A percentile compares a stretch with the other conserved stretches of the same genome.
These are phyloP conservation scores for Capitulum mitella DNA, from an alignment of 2,888 invertebrate genomes.

Conservation along the genomic window DNA sequence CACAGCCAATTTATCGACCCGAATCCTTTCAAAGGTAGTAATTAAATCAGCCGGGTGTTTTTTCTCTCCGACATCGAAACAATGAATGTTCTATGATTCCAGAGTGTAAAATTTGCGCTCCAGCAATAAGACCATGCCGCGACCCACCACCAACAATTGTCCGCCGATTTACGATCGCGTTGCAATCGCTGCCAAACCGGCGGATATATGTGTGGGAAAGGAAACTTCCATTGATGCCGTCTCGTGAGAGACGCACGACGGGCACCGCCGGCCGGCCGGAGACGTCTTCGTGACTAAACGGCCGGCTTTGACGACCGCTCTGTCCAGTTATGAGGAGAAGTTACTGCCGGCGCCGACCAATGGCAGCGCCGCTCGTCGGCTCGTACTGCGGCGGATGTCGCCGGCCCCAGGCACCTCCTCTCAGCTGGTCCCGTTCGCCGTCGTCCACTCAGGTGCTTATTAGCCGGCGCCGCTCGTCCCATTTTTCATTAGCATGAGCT, in stretches of 20 bases:
- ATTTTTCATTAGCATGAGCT: background rate
- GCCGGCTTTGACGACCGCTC: background rate
- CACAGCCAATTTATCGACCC: background rate
- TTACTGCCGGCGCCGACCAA: background rate
- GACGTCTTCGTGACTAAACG: background rate
- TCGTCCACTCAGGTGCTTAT: background rate
- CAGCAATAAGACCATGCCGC: background rate
- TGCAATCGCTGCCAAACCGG: background rate
- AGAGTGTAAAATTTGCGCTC: background rate
- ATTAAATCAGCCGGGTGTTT: background rate
- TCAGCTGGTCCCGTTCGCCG: background rate
- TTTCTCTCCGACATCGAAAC: background rate
- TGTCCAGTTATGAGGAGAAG: background rate
- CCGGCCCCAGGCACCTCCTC: background rate
- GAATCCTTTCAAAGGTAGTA: background rate
- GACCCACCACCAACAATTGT: background rate
- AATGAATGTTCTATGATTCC: background rate
- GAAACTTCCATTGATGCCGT: background rate
- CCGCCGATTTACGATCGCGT: background rate
- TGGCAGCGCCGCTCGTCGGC: background rate
- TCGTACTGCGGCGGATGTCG: too few relatives aligned
- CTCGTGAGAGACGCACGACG: background rate
- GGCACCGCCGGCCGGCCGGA: background rate
- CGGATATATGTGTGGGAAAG: slow-evolving; percentile 9
- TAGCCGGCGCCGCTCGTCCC: background rate